These are phyloP conservation scores for Balearica regulorum DNA, from an alignment of 2,797 vertebrate species.

Conservation along the genomic window DNA sequence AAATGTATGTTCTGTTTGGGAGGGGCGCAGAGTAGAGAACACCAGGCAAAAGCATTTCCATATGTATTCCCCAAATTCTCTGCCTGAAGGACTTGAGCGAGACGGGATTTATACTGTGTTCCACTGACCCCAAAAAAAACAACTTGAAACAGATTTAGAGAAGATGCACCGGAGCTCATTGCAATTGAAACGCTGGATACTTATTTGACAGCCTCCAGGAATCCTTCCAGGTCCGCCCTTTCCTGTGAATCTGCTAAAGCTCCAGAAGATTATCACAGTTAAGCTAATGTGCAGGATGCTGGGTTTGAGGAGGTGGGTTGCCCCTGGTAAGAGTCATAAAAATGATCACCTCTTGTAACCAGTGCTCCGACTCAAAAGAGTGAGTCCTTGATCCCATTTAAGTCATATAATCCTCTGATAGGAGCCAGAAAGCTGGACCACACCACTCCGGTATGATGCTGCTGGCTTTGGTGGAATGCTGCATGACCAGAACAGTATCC, in stretches of 20 bases:
- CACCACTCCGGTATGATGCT: constrained; percentile 5
- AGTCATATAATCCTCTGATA: neutral
- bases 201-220: constrained; percentile 44
- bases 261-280: constrained; percentile 46
- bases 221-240: constrained; percentile 28
- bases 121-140: constrained; percentile 27
- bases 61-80: constrained; percentile 56
- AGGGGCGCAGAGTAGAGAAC: constrained; percentile 37
- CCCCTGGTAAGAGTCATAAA: constrained; percentile 3
- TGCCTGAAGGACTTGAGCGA: constrained; percentile 40
- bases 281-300: neutral
- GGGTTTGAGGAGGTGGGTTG: neutral
- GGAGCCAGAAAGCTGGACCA: constrained; percentile 49
- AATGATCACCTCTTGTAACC: constrained; percentile 1
- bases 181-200: constrained; percentile 22
- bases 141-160: constrained; percentile 52
- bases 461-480: neutral
- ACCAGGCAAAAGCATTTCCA: constrained; percentile 61
- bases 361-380: neutral
- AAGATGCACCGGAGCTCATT: constrained; percentile 44
- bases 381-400: constrained; percentile 39
- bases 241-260: constrained; percentile 50
- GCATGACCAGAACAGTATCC: neutral
- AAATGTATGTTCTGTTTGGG: constrained; percentile 50
- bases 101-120: constrained; percentile 52